Conservation (phyloP, 2,797 vertebrate genomes). For the Paedocypris micromegethes region DNA sequence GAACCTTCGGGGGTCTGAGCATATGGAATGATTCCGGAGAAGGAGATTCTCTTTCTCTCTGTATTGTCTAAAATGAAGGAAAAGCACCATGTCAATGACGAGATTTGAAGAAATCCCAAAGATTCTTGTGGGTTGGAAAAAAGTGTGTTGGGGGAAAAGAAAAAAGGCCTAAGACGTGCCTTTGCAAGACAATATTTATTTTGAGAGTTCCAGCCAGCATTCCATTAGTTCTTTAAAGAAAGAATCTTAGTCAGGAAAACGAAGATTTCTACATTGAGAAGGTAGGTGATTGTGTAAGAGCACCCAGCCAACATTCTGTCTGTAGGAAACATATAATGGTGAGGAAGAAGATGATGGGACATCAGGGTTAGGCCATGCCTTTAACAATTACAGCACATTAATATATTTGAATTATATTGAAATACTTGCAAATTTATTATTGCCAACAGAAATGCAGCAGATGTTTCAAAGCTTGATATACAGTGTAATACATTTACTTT, state of each 20-base stretch:
- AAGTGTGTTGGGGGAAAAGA: too few relatives aligned
- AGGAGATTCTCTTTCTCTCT: constrained; percentile 99
- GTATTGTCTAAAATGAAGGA: constrained; percentile 99
- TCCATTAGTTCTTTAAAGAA: constrained; percentile 26
- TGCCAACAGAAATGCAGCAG: constrained; percentile 66
- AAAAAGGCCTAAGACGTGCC: too few relatives aligned
- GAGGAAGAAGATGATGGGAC: constrained; percentile 55
- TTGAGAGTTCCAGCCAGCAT: too few relatives aligned
- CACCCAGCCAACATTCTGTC: constrained; percentile 55
- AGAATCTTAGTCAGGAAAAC: constrained; percentile 12
- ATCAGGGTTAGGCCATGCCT: constrained; percentile 59
- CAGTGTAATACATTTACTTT: too few relatives aligned
- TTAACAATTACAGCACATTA: constrained; percentile 51
- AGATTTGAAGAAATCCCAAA: constrained; percentile 52
- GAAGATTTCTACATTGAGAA: constrained; percentile 32
- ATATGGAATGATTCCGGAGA: constrained; percentile 99
- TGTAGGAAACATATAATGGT: constrained; percentile 27
- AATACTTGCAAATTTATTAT: constrained; percentile 83
- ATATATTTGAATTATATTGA: constrained; percentile 30
- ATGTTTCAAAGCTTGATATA: constrained; percentile 58
- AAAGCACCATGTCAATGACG: constrained; percentile 82
- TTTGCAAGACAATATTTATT: too few relatives aligned
- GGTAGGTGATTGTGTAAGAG: constrained; percentile 11
- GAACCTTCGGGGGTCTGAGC: constrained; percentile 99
- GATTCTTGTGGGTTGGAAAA: neutral